Evolutionary conservation across 2,797 vertebrate species (phyloP), one percentile per base, ranked within the genome.

Genomic region (Scleropages formosus): DNA sequence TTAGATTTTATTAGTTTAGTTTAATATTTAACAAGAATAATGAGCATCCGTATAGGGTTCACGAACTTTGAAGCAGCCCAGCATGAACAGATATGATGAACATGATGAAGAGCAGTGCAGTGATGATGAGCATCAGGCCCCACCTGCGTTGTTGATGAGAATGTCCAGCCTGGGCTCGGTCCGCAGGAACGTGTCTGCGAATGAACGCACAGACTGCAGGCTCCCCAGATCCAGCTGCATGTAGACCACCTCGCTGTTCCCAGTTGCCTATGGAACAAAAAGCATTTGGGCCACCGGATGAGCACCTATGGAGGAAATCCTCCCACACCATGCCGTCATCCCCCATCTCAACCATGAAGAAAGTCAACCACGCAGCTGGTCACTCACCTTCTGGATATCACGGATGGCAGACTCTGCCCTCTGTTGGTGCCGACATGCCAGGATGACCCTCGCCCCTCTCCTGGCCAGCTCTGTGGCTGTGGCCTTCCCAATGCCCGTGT

Each of bases 91-190:
- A 44, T n/a, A 3, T 27, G 10, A 1, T 31, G 61, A 31, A 59
- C 90, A 92, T 47, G 9, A 27, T 70, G 24, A 12, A 26, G 59
- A 1, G 20, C 15, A 46, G 0, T n/a, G n/a, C n/a, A n/a, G n/a
- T n/a, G 90, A 92, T 47, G 9, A 27, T 70, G 24, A 12, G 26
- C 59, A 1, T 20, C 15, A 46, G 0, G 11, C 0, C 83, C 88
- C 83, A 96, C 95, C 95, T 0, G 95, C 95, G 0, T 97, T 97
- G 87, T 96, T 95, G 87, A 96, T 92, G 73, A 96, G 94, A 74
- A 97, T 80, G 80, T 96, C 94, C 78, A 96, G 89, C n/a, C 90
- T 88, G 8, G 93, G 88, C 75, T 96, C 94, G 0, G 88, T 88
- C 64, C 68, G 87, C 68, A 96, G 90, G 86, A 96, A 94, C 58